These are phyloP conservation scores for Aporophyla lueneburgensis DNA, from an alignment of 2,888 invertebrate genomes.

Conservation along the genomic window DNA sequence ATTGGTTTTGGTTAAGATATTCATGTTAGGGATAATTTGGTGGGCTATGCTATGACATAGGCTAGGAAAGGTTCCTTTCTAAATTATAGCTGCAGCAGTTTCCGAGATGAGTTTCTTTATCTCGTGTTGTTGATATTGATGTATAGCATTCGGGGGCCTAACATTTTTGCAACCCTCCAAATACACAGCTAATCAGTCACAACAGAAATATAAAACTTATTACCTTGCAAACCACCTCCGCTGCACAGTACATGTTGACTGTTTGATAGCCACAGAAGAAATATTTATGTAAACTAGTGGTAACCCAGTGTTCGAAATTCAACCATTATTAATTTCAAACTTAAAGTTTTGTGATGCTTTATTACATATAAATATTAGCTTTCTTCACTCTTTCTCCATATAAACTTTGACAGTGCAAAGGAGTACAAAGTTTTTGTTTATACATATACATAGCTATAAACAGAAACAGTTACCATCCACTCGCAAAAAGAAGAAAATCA, in stretches of 20 bases:
- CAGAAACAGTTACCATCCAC: neutral
- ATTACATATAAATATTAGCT: no score
- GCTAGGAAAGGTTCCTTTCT: neutral
- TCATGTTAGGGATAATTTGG: slow-evolving; percentile 27
- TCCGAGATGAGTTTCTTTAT: neutral
- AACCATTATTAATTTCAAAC: no score
- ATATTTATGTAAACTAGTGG: neutral
- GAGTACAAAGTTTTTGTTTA: no score
- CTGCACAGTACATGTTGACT: no score
- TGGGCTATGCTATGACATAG: neutral
- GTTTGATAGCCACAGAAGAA: neutral
- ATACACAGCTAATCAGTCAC: neutral
- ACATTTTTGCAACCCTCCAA: neutral
- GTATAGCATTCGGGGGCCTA: neutral
- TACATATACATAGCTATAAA: no score
- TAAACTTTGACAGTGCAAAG: no score
- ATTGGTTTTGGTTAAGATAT: slow-evolving; percentile 39
- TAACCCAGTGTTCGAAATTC: no score
- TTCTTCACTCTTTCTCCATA: no score
- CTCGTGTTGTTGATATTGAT: neutral
- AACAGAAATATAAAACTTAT: no score
- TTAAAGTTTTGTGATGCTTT: no score
- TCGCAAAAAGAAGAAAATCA: neutral
- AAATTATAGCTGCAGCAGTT: neutral
- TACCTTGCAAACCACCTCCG: neutral